A percentile compares a stretch with the other conserved stretches of the same genome.
phyloP scores from a whole-genome alignment of 2,113 vertebrate species.

The Cryptomyrus ogoouensis region DNA sequence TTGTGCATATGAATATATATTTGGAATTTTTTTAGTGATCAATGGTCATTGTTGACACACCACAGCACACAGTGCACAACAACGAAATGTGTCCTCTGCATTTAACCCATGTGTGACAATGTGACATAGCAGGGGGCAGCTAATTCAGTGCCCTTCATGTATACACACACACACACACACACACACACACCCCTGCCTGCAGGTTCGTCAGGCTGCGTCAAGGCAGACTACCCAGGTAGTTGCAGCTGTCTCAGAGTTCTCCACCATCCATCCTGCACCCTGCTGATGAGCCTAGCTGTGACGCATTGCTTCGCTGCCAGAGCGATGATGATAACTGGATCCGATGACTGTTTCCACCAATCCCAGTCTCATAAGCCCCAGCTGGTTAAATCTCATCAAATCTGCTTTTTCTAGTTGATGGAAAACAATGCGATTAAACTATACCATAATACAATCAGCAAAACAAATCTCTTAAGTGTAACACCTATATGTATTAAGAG shows the following conservation, averaged over 20 bases:
- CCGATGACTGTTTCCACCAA: not conserved
- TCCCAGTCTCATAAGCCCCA: not conserved
- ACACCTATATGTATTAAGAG: not conserved
- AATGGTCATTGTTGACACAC: too few relatives aligned
- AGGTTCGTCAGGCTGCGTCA: not conserved
- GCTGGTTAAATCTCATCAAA: not conserved
- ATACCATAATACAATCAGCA: not conserved
- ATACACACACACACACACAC: not conserved
- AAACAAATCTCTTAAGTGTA: not conserved
- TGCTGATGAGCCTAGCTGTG: not conserved
- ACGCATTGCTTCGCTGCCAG: not conserved
- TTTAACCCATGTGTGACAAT: too few relatives aligned
- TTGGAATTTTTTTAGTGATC: too few relatives aligned
- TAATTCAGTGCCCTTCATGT: too few relatives aligned
- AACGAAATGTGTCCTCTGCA: too few relatives aligned
- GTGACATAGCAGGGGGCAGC: too few relatives aligned
- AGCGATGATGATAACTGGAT: not conserved
- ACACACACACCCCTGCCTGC: not conserved
- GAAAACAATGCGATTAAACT: not conserved
- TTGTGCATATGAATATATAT: not conserved
- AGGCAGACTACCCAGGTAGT: not conserved
- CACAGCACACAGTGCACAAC: too few relatives aligned
- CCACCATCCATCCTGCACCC: not conserved
- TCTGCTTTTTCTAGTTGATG: not conserved
- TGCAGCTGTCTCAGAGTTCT: not conserved